A percentile compares a stretch with the other conserved stretches of the same genome.
phyloP scores from a whole-genome alignment of 2,113 vertebrate species.

The Apodemus sylvaticus region DNA sequence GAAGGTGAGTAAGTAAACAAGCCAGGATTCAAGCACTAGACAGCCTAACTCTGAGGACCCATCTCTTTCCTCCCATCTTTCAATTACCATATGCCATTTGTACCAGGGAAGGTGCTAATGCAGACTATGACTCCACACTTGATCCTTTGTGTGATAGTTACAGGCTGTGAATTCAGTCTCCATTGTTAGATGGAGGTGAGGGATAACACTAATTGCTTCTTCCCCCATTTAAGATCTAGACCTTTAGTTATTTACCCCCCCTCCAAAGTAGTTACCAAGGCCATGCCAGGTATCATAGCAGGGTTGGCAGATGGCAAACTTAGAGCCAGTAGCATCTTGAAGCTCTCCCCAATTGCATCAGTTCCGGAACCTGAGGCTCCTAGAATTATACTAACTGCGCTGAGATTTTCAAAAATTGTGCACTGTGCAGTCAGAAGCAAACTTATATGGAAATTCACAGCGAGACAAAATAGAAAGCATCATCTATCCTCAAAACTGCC shows the following conservation, averaged over 20 bases:
- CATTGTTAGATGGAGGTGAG: background rate
- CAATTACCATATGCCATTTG: background rate
- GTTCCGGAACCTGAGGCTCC: background rate
- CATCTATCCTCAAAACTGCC: constrained; percentile 60
- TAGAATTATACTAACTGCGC: constrained; percentile 16
- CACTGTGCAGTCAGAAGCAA: constrained; percentile 49
- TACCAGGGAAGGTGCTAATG: background rate
- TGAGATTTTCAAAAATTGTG: constrained; percentile 25
- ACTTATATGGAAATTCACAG: constrained; percentile 61
- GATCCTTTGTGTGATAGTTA: background rate
- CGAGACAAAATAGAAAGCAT: constrained; percentile 48
- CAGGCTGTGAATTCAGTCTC: background rate
- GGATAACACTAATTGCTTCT: background rate
- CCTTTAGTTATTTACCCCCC: background rate
- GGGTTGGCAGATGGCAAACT: background rate
- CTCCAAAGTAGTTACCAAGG: background rate
- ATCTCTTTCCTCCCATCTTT: background rate
- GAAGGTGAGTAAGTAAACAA: background rate
- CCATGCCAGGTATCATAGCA: background rate
- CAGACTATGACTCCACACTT: background rate
- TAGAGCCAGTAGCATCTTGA: background rate
- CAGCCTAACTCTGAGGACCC: background rate
- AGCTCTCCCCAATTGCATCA: background rate
- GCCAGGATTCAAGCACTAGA: constrained; percentile 16
- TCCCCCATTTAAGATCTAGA: background rate